A percentile compares a stretch with the other conserved stretches of the same genome.
These are phyloP conservation scores for Sclerurus mexicanus DNA, from an alignment of 2,113 vertebrate genomes.

Conservation along the genomic window DNA sequence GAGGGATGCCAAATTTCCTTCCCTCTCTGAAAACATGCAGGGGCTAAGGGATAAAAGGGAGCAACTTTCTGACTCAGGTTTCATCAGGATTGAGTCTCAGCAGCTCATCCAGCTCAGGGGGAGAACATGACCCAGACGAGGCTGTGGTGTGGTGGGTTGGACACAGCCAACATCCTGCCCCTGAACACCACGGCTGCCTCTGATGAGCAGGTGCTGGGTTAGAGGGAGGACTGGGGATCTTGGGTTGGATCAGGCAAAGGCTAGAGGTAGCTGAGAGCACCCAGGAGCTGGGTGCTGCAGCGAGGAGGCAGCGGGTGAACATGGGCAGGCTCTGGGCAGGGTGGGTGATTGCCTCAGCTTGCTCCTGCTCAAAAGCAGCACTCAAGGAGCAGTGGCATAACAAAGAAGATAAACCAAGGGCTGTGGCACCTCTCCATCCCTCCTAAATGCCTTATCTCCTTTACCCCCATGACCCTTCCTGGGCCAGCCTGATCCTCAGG, in stretches of 20 bases:
- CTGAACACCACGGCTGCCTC: rapidly evolving
- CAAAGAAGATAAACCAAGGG: not conserved
- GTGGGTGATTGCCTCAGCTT: not conserved
- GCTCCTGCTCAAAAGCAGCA: not conserved
- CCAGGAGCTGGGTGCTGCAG: not conserved
- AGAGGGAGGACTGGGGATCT: not conserved
- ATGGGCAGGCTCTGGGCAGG: rapidly evolving
- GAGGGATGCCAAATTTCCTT: not conserved
- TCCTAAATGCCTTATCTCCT: not conserved
- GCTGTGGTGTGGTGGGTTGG: not conserved
- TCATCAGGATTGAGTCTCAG: not conserved
- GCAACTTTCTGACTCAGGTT: not conserved
- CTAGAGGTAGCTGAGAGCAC: not conserved
- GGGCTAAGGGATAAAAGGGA: not conserved
- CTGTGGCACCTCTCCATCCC: not conserved
- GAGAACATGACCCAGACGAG: rapidly evolving
- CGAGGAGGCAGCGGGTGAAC: rapidly evolving
- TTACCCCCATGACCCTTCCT: not conserved
- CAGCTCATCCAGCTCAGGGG: rapidly evolving
- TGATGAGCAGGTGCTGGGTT: not conserved
- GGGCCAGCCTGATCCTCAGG: not conserved
- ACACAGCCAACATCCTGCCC: not conserved
- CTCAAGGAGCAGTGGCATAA: not conserved
- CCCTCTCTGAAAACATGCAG: not conserved
- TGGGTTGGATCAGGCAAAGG: rapidly evolving